phyloP scores from a whole-genome alignment of 2,113 vertebrate species.

The Neodontobutis hainanensis region DNA sequence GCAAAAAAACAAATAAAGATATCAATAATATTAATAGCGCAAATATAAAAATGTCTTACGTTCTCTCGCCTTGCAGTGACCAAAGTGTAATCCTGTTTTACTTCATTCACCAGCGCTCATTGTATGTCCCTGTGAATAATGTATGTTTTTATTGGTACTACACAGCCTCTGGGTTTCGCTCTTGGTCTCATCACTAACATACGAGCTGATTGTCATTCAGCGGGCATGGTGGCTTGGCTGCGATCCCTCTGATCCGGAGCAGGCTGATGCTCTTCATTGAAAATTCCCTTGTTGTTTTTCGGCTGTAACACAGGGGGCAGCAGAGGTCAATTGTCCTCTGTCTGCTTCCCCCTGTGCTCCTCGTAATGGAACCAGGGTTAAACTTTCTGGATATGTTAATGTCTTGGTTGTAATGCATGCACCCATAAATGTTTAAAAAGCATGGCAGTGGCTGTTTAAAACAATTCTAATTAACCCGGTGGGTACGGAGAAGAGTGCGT shows the following conservation, averaged over 20 bases:
- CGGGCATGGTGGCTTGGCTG: conserved; percentile 47
- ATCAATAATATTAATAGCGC: no score
- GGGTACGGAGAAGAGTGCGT: conserved; percentile 66
- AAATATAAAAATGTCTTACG: conserved; percentile 25
- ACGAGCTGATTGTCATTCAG: conserved; percentile 70
- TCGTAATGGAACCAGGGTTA: conserved; percentile 39
- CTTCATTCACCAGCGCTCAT: conserved; percentile 31
- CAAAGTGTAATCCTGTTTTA: conserved; percentile 33
- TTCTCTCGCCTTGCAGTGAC: conserved; percentile 31
- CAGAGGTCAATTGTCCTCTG: conserved; percentile 71
- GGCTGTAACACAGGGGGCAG: conserved; percentile 71
- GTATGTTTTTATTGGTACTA: conserved; percentile 66
- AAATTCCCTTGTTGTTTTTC: conserved; percentile 65
- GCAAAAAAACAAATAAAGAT: not conserved
- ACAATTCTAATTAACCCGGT: conserved; percentile 81
- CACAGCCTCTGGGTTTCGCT: conserved; percentile 51
- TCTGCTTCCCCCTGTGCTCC: conserved; percentile 21
- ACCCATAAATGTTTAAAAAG: conserved; percentile 81
- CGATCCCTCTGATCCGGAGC: conserved; percentile 55
- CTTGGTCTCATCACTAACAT: conserved; percentile 53
- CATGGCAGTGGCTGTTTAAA: conserved; percentile 75
- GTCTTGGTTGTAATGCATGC: conserved; percentile 70
- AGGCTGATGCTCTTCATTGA: conserved; percentile 51
- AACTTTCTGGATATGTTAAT: conserved; percentile 72
- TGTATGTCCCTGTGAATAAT: conserved; percentile 57